Evolutionary conservation across 2,797 vertebrate genomes (phyloP), one percentile per base, ranked within the genome.

Genomic region (Mastacembelus armatus): DNA sequence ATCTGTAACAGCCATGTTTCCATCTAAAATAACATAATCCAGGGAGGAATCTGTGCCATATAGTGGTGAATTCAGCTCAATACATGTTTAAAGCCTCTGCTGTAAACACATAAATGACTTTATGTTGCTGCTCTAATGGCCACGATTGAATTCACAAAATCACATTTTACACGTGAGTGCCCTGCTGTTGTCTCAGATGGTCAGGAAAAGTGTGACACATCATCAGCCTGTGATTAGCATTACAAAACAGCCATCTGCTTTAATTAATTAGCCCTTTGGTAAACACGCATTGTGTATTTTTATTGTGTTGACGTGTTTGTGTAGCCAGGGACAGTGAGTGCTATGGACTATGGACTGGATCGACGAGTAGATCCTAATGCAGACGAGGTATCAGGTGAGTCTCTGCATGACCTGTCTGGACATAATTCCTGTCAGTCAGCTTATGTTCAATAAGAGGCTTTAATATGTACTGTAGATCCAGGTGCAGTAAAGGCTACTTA

Each of bases 361-460:
- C 93, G 97, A 2, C 93, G 93, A 30, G 91, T 88, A 2, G 94
- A 98, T 70, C 96, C 97, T 0, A 96, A 93, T 75, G 89, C 91
- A 84, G 88, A 88, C 2, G 95, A 97, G 98, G 97, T 99, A 96
- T 95, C 93, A 92, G 96, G 96, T 98, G 90, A 93, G 95, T 83
- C 16, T 42, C 27, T 55, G 71, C 47, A 12, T 74, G 82, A 67
- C 81, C 77, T 50, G 39, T 48, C 78, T 74, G 66, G 71, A 63
- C 63, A 85, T 75, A 67, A 82, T 63, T 79, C 80, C 71, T 61
- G 58, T 76, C 73, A 78, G 64, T 84, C 86, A 71, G 83, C 75
- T 92, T 91, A 88, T 64, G 83, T 64, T 49, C 21, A 36, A 19
- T 87, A 90, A 91, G 88, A 91, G 81, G 91, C 76, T 92, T 91